phyloP scores from a whole-genome alignment of 2,113 vertebrate genomes.

The Amblyornis subalaris region DNA sequence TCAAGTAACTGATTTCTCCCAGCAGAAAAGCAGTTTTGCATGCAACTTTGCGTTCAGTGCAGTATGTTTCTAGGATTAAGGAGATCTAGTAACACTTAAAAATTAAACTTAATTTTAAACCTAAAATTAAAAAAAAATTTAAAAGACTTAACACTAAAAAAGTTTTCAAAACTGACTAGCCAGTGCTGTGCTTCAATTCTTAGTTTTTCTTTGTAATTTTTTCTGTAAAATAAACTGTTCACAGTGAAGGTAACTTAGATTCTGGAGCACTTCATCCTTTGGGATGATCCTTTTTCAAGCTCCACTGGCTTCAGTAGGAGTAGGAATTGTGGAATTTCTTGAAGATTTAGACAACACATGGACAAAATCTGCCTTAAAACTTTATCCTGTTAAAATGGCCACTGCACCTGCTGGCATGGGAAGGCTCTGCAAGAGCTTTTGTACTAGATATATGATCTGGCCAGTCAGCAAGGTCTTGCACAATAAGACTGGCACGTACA shows the following conservation, averaged over 20 bases:
- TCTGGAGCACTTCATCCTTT: neutral
- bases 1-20: neutral
- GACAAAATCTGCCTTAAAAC: neutral
- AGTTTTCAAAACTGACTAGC: neutral
- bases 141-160: neutral
- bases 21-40: neutral
- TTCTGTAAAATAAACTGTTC: neutral
- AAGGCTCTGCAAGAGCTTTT: neutral
- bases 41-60: accelerated
- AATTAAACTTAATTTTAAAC: neutral
- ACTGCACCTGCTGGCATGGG: neutral
- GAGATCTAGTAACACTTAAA: neutral
- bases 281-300: neutral
- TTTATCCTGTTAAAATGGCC: neutral
- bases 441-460: neutral
- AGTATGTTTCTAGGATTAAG: neutral
- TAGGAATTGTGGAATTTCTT: neutral
- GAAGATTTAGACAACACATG: neutral
- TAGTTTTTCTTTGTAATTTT: neutral
- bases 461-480: neutral
- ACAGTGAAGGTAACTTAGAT: neutral
- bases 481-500: neutral
- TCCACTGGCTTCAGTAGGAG: neutral
- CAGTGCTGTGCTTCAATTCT: neutral
- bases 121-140: neutral